A percentile compares a stretch with the other conserved stretches of the same genome.
phyloP scores from a whole-genome alignment of 2,888 invertebrate species.

The Orchestes rusci region DNA sequence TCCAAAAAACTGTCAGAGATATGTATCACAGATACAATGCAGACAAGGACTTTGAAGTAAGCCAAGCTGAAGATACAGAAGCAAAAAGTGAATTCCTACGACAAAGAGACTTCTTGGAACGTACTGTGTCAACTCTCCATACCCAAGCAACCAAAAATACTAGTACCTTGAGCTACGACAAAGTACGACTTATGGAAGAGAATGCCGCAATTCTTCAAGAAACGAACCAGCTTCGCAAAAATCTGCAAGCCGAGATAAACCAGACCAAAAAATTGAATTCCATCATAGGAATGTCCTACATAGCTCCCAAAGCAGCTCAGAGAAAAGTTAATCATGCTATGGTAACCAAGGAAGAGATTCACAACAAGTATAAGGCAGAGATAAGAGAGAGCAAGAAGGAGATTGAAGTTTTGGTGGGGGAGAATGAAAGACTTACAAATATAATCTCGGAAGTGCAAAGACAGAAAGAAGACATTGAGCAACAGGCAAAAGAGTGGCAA shows the following conservation, averaged over 20 bases:
- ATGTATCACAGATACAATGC: constrained; percentile 66
- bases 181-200: constrained; percentile 51
- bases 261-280: constrained; percentile 66
- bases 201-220: constrained; percentile 71
- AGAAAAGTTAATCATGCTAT: constrained; percentile 57
- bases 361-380: constrained; percentile 49
- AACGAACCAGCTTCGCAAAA: constrained; percentile 65
- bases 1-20: constrained; percentile 51
- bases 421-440: constrained; percentile 35
- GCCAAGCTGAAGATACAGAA: constrained; percentile 61
- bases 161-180: constrained; percentile 38
- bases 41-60: constrained; percentile 60
- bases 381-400: constrained; percentile 41
- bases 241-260: constrained; percentile 59
- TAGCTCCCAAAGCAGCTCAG: constrained; percentile 55
- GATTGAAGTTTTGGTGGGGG: constrained; percentile 45
- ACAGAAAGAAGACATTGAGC: background rate
- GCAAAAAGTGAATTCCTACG: constrained; percentile 68
- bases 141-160: constrained; percentile 39
- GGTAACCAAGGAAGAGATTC: constrained; percentile 53
- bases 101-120: constrained; percentile 76
- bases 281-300: constrained; percentile 55
- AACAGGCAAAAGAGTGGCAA: background rate
- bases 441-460: constrained; percentile 28
- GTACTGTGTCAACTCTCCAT: constrained; percentile 51